phyloP scores from a whole-genome alignment of 2,797 vertebrate genomes.

The Tenualosa ilisha region DNA sequence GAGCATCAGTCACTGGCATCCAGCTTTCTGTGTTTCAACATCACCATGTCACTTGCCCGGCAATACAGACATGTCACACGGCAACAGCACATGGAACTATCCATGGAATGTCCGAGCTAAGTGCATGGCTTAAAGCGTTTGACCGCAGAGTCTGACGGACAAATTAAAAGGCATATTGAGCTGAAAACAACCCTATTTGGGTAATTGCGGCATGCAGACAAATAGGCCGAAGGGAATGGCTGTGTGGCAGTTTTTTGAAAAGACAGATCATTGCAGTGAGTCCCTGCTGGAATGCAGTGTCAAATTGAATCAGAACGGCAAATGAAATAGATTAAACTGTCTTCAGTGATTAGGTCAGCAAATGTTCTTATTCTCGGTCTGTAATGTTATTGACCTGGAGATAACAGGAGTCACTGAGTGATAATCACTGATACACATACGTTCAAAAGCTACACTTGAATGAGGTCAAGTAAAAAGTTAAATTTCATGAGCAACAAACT shows the following conservation, averaged over 20 bases:
- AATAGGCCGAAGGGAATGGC: background rate
- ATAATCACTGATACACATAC: background rate
- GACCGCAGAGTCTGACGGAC: background rate
- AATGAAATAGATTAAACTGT: conserved; percentile 12
- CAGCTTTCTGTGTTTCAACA: background rate
- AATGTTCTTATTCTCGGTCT: background rate
- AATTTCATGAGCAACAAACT: background rate
- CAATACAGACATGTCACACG: background rate
- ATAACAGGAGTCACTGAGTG: background rate
- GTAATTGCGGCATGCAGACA: background rate
- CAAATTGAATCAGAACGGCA: conserved; percentile 1
- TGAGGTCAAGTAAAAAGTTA: background rate
- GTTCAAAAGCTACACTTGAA: background rate
- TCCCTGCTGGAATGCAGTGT: background rate
- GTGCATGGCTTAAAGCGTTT: background rate
- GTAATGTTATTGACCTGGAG: background rate
- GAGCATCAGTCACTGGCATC: background rate
- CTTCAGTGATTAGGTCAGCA: background rate
- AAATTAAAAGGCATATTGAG: conserved; percentile 8
- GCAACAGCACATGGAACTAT: background rate
- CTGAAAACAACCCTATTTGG: background rate
- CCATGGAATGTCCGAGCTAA: background rate
- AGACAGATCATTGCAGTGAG: background rate
- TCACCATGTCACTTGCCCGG: background rate
- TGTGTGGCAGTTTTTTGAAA: background rate